These are phyloP conservation scores for Agapornis roseicollis DNA, from an alignment of 2,113 vertebrate species.

Conservation along the genomic window DNA sequence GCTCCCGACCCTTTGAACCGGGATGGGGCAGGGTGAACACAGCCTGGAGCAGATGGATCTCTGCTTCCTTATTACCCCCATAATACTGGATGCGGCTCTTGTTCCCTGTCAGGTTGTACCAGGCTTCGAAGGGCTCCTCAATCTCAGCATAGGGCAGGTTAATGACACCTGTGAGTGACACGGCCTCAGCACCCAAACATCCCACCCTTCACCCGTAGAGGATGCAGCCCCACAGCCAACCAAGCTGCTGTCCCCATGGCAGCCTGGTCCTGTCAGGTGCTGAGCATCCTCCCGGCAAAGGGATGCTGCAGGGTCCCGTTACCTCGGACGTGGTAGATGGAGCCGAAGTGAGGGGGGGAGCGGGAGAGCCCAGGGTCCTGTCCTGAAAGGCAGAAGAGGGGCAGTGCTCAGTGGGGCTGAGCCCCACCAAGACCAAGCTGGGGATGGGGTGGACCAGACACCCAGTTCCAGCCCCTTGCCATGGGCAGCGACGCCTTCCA, in stretches of 20 bases:
- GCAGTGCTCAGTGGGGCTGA: background rate
- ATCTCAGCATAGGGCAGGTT: slow-evolving; percentile 83
- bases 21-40: fast-evolving
- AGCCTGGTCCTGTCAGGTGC: background rate
- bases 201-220: background rate
- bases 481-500: background rate
- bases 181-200: background rate
- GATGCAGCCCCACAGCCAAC: background rate
- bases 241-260: background rate
- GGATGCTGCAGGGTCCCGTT: background rate
- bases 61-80: slow-evolving; percentile 55
- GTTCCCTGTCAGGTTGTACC: slow-evolving; percentile 74
- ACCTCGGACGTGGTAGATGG: slow-evolving; percentile 85
- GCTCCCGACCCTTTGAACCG: background rate
- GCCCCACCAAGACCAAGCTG: fast-evolving
- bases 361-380: slow-evolving; percentile 52
- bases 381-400: slow-evolving; percentile 54
- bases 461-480: background rate
- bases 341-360: slow-evolving; percentile 72
- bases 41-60: background rate
- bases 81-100: slow-evolving; percentile 81
- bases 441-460: background rate
- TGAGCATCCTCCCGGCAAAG: background rate
- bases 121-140: slow-evolving; percentile 84
- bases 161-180: slow-evolving; percentile 69